Evolutionary conservation across 2,888 invertebrate genomes (phyloP).

Genomic region (Chelonus formosanus): DNA sequence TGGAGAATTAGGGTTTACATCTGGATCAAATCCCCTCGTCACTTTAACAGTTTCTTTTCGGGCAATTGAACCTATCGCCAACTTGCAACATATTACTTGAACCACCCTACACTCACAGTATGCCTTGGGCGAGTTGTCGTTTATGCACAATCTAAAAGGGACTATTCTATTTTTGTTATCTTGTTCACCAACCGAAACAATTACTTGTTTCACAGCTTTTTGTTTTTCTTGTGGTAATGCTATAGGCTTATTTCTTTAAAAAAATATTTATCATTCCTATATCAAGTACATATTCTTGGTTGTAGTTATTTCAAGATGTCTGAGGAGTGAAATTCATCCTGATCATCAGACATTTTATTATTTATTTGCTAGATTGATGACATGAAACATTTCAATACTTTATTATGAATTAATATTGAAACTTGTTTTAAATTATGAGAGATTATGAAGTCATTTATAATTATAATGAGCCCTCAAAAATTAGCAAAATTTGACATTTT

Average conservation of each 20-base stretch:
- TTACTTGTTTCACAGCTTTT: slow-evolving; percentile 15
- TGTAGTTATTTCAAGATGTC: too few species aligned
- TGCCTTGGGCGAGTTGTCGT: slow-evolving; percentile 31
- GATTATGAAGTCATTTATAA: too few species aligned
- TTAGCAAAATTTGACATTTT: neutral
- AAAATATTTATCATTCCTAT: neutral
- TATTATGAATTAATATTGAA: too few species aligned
- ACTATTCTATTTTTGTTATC: slow-evolving; percentile 8
- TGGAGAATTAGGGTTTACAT: slow-evolving; percentile 38
- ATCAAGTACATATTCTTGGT: too few species aligned
- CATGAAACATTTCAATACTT: too few species aligned
- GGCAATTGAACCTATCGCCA: slow-evolving; percentile 60
- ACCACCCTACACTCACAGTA: slow-evolving; percentile 34
- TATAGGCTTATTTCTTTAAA: neutral
- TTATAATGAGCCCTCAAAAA: too few species aligned
- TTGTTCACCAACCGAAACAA: slow-evolving; percentile 22
- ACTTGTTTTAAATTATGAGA: too few species aligned
- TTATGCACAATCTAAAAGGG: slow-evolving; percentile 33
- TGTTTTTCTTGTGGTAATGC: slow-evolving; percentile 8
- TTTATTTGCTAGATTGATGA: too few species aligned
- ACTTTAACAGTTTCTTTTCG: slow-evolving; percentile 46
- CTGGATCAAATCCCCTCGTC: slow-evolving; percentile 17
- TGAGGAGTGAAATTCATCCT: too few species aligned
- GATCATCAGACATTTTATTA: too few species aligned
- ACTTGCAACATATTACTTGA: slow-evolving; percentile 56